phyloP scores from a whole-genome alignment of 2,797 vertebrate species.

The Delichon dasypus region DNA sequence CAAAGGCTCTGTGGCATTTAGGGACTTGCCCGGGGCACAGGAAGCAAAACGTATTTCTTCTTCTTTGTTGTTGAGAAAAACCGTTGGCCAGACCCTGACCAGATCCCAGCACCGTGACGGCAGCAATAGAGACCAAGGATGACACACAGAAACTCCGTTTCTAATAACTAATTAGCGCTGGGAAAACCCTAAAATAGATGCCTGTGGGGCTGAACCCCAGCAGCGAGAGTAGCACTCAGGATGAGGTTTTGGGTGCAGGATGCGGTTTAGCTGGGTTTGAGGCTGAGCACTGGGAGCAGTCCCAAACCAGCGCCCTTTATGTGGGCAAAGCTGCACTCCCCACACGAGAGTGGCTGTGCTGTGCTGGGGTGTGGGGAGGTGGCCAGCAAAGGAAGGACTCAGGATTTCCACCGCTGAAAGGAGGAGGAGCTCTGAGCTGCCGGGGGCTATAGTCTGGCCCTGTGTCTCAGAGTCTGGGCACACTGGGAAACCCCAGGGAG shows the following conservation, averaged over 20 bases:
- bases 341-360: not conserved
- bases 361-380: not conserved
- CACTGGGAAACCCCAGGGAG: not conserved
- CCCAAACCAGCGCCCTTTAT: not conserved
- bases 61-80: not conserved
- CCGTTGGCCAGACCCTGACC: not conserved
- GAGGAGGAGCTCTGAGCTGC: not conserved
- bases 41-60: not conserved
- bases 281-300: not conserved
- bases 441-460: not conserved
- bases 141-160: not conserved
- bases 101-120: not conserved
- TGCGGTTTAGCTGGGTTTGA: not conserved
- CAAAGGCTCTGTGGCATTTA: not conserved
- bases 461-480: not conserved
- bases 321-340: not conserved
- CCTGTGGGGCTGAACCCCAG: not conserved
- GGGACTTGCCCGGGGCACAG: not conserved
- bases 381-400: not conserved
- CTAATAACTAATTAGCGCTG: not conserved
- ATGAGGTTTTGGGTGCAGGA: not conserved
- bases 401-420: not conserved
- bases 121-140: not conserved
- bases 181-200: not conserved
- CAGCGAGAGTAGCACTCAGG: not conserved